Base-by-base conservation (phyloP, 2,888 invertebrate genomes). In the Copidosoma aretas region DNA sequence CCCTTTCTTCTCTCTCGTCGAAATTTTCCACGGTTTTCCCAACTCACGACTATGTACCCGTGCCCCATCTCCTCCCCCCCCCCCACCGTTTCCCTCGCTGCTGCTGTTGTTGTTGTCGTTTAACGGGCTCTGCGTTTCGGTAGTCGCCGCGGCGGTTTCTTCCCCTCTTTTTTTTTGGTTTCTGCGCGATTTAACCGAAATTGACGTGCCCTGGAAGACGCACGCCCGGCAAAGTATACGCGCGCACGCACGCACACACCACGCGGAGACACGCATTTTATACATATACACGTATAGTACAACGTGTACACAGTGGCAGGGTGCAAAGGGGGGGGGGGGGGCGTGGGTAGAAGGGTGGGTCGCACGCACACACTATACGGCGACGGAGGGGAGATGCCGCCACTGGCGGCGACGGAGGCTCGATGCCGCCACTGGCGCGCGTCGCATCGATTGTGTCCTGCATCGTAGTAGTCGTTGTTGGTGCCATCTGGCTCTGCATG, bases 151-250 rank as follows among this genome's bases (percentile, higher is more conserved):
- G 53, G 43, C 25, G 39, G 43, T 60, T 64, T 64, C 68, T 66
- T 64, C 60, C 49, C 64, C 60, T 61, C 61, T 64, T 32, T 32
- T 32, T 32, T 32, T 8, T 8, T 8, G 4, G 3, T 32, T 69
- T 65, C 64, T 64, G 61, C 64, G 24, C 68, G 64, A 69, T 69
- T 69, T 69, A 64, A 69, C 68, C 61, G 68, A 39, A 60, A 61
- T 69, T 64, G 64, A 51, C n/a, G 53, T 67, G 43, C 17, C 2
- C 43, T 2, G 14, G 39, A 3, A 17, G 19, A 58, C 57, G 49
- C 39, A 56, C n/a, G n/a, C n/a, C n/a, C n/a, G 56, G 32, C 57
- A 49, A 15, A 61, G 49, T 56, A 3, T 3, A 32, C 32, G 32
- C 8, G 8, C 32, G 32, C 32, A 8, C n/a, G 41, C 32, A 21